Percentiles rank a stretch among this genome's conserved stretches.
These are phyloP conservation scores for Apeira syringaria DNA, from an alignment of 2,888 invertebrate genomes.

Conservation along the genomic window DNA sequence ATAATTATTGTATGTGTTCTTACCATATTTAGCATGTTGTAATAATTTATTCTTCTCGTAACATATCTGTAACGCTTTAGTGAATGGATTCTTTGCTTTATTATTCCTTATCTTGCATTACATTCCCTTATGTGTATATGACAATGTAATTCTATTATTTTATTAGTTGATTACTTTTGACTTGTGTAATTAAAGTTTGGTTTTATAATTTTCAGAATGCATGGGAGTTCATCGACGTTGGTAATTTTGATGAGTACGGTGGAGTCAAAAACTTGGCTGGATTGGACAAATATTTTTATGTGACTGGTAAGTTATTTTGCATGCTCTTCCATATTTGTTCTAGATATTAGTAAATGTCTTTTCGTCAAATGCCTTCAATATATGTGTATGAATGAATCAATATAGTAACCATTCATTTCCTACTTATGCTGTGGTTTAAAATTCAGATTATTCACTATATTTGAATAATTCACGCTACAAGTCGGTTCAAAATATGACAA, in stretches of 20 bases:
- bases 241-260: constrained; percentile 63
- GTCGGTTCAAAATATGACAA: no score
- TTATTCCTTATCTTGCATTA: constrained; percentile 2
- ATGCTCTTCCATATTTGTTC: constrained; percentile 15
- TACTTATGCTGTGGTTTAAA: no score
- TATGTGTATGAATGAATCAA: no score
- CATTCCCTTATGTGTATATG: neutral
- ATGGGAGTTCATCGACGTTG: constrained; percentile 81
- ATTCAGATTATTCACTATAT: no score
- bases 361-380: no score
- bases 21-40: constrained; percentile 16
- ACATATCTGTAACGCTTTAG: constrained; percentile 7
- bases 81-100: constrained; percentile 19
- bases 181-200: neutral
- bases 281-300: constrained; percentile 82
- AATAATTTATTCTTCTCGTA: constrained; percentile 6
- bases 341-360: neutral
- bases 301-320: constrained; percentile 64
- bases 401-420: no score
- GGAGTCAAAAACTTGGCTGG: constrained; percentile 84
- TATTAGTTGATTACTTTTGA: constrained; percentile 1
- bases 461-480: no score
- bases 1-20: constrained; percentile 12
- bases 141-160: neutral
- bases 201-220: constrained; percentile 76